Base-by-base conservation (phyloP, 2,888 invertebrate species). In the Amorpha juglandis region DNA sequence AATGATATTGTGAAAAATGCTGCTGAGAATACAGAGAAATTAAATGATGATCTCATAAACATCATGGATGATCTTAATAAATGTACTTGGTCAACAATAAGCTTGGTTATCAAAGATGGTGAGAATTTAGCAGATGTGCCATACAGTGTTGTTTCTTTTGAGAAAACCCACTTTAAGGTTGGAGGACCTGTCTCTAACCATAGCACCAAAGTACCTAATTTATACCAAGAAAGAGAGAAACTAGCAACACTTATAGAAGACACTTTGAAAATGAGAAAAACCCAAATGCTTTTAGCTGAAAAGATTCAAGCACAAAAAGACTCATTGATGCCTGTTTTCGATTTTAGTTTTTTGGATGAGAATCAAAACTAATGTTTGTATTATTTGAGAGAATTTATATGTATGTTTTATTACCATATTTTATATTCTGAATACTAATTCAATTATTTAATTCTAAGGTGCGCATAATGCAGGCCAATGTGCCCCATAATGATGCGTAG, bases 81-180 rank as follows among this genome's bases (percentile, higher is more conserved):
- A 21, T 90, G 90, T 67, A 84, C 88, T 67, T 93, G 93, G 92
- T 82, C 87, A 14, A 91, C 92, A 4, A 88, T 92, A 65, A 90
- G 86, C 72, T 58, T 89, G n/a, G 82, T 87, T 9, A 81, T 87
- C 1, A 86, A 81, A 71, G 89, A 91, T 76, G 82, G 87, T 7
- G 87, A 87, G 42, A 83, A 87, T 38, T 73, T 88, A 16, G 80
- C 84, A 6, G 87, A 91, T 67, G 78, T 92, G 14, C 93, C 93
- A 1, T 91, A 92, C 70, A 91, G 91, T 84, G 90, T 91, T 6
- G 87, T 92, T 0, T 90, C 91, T n/a, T 90, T 89, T 74, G 88
- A 92, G 65, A 92, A 93, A 70, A 84, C 85, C 71, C 90, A 92
- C 68, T 93, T 93, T 71, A 91, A 90, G 72, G 86, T 94, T 69